phyloP scores from a whole-genome alignment of 2,888 invertebrate genomes.

The Yponomeuta evonymella region DNA sequence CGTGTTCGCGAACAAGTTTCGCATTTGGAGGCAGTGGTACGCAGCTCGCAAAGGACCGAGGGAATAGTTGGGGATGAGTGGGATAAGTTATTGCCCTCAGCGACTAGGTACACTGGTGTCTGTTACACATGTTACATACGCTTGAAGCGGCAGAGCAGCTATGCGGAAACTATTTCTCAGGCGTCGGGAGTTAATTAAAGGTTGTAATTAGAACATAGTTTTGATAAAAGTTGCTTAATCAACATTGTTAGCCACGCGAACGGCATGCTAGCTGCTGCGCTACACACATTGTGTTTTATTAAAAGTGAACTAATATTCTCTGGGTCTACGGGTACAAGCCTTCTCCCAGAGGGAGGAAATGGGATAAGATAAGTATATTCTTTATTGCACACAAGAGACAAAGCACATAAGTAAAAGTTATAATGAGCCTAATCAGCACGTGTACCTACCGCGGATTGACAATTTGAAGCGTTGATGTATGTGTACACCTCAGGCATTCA shows the following conservation, averaged over 20 bases:
- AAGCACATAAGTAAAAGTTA: too few relatives aligned
- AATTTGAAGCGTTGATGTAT: too few relatives aligned
- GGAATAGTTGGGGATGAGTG: conserved; percentile 71
- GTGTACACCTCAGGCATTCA: too few relatives aligned
- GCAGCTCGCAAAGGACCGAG: conserved; percentile 54
- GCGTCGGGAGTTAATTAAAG: not conserved
- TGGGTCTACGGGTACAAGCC: not conserved
- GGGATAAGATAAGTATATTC: too few relatives aligned
- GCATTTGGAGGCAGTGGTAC: conserved; percentile 56
- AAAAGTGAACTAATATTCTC: not conserved
- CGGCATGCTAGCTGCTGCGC: not conserved
- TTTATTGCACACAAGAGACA: too few relatives aligned
- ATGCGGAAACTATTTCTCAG: not conserved
- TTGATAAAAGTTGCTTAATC: not conserved
- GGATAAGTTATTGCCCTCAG: conserved; percentile 73
- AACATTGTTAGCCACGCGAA: not conserved
- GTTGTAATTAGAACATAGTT: not conserved
- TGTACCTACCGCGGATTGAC: too few relatives aligned
- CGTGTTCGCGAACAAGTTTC: conserved; percentile 71
- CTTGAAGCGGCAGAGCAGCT: conserved; percentile 1
- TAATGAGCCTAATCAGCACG: too few relatives aligned
- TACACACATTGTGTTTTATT: not conserved
- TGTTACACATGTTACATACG: conserved; percentile 62
- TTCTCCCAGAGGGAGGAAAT: too few relatives aligned
- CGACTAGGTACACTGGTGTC: conserved; percentile 65